Evolutionary conservation across 2,113 vertebrate species (phyloP).

Genomic region (Camarhynchus parvulus): DNA sequence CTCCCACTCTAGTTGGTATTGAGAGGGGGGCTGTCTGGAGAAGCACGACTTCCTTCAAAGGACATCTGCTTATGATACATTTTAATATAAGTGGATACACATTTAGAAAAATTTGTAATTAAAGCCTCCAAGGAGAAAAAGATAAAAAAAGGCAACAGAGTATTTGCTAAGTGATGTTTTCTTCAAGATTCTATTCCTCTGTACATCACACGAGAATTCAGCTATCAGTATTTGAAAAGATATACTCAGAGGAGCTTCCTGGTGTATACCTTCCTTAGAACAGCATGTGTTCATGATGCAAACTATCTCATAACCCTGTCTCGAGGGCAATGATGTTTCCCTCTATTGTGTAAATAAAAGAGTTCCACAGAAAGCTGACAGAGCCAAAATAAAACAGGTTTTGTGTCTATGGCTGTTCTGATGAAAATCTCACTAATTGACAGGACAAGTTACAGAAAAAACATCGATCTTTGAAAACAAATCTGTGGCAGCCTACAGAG

Average conservation of each 20-base stretch:
- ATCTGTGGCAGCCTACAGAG: not conserved
- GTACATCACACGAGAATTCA: not conserved
- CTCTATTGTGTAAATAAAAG: not conserved
- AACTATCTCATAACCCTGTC: not conserved
- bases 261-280: not conserved
- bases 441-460: not conserved
- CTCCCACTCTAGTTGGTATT: not conserved
- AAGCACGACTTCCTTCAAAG: not conserved
- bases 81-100: not conserved
- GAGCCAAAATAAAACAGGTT: constrained; percentile 11
- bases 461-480: rapidly evolving
- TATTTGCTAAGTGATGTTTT: not conserved
- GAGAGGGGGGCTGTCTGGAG: not conserved
- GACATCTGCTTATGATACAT: not conserved
- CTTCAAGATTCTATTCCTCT: not conserved
- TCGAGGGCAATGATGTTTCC: not conserved
- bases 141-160: not conserved
- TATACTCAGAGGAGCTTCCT: not conserved
- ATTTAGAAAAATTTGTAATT: constrained; percentile 20
- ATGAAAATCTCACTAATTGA: constrained; percentile 23
- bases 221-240: not conserved
- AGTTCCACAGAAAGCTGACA: not conserved
- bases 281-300: not conserved
- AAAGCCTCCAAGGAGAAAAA: not conserved
- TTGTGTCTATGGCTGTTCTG: not conserved